Evolutionary conservation across 2,888 invertebrate genomes (phyloP).

Genomic region (Neria commutata): DNA sequence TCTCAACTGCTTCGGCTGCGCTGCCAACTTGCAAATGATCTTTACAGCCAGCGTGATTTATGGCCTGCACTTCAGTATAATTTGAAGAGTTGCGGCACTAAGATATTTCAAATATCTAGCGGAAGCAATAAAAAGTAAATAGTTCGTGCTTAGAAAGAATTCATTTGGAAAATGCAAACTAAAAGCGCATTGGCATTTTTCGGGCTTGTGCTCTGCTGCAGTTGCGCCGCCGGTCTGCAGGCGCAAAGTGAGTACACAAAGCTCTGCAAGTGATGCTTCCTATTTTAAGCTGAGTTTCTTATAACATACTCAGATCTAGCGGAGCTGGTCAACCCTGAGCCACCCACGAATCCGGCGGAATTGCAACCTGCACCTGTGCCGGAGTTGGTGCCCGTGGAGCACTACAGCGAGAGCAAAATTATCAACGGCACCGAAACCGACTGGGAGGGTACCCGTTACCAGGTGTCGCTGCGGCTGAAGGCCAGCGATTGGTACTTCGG

Average conservation of each 20-base stretch:
- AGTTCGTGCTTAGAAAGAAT: too few species aligned
- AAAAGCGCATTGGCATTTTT: too few species aligned
- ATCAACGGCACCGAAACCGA: conserved; percentile 37
- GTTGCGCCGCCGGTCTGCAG: neutral
- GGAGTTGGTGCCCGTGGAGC: neutral
- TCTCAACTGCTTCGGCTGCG: too few species aligned
- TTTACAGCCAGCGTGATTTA: too few species aligned
- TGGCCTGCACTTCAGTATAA: too few species aligned
- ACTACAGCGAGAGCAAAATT: conserved; percentile 25
- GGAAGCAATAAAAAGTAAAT: too few species aligned
- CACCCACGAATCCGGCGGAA: too few species aligned
- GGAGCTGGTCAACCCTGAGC: neutral
- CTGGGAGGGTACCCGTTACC: conserved; percentile 35
- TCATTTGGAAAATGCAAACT: too few species aligned
- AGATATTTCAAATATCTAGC: too few species aligned
- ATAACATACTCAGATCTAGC: neutral
- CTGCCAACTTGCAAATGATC: too few species aligned
- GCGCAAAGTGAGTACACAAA: neutral
- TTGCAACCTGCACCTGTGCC: neutral
- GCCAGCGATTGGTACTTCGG: conserved; percentile 34
- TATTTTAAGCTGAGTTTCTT: too few species aligned
- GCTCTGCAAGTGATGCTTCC: neutral
- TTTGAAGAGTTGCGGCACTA: too few species aligned
- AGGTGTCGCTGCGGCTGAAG: conserved; percentile 39
- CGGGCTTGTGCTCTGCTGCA: neutral